Evolutionary conservation across 2,797 vertebrate genomes (phyloP), one percentile per base, ranked within the genome.

Genomic region (Karalla daura): DNA sequence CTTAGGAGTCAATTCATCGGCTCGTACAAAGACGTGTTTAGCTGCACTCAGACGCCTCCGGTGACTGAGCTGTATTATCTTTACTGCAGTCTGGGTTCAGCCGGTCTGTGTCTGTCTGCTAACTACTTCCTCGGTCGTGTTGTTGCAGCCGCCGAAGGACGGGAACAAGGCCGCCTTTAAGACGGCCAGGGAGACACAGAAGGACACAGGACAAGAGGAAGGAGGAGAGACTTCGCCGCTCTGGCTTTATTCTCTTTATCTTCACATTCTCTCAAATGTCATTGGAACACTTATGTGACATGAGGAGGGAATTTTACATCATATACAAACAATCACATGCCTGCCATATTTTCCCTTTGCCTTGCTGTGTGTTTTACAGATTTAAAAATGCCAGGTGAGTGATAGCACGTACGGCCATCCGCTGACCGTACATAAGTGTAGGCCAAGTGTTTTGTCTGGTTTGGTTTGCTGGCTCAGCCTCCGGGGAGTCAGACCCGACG

Each of bases 201-300:
- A 46, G 3, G 2, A 87, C 68, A 74, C 63, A 63, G 49, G 9
- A 23, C n/a, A n/a, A n/a, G n/a, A n/a, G n/a, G 49, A 40, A 21
- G 28, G 8, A 49, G 64, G 50, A n/a, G 10, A 65, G 46, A 74
- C 49, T 35, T 79, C 66, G 65, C 72, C 69, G 58, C 36, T 85
- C 45, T 58, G 60, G 71, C 59, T 92, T 92, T 91, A 91, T 90
- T 91, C 54, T 78, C 54, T 66, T 60, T 24, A 73, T 53, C 49
- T 45, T 75, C 70, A 72, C 52, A 52, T 44, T 63, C 50, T 65
- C 10, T 65, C 49, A 39, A 35, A 60, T 46, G 41, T 45, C 14
- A 20, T 18, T 62, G 43, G 35, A 55, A 76, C 61, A 63, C 56
- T 75, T 53, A 17, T 27, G 47, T 44, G 49, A 80, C 56, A 83